These are phyloP conservation scores for Cinara cedri DNA, from an alignment of 2,888 invertebrate genomes.

Conservation along the genomic window DNA sequence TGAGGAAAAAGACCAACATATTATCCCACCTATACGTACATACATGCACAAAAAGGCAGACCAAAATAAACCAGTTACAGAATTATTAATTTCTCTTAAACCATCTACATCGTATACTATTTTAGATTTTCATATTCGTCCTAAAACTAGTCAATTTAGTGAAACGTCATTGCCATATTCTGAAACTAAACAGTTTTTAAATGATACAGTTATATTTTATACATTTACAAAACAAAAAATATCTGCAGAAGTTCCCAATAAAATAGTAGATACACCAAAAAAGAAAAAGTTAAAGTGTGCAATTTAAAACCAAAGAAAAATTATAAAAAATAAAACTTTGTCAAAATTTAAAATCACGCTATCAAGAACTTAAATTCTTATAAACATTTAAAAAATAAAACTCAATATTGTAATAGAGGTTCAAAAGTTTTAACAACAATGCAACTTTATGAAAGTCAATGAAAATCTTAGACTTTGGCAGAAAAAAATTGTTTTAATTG, in stretches of 20 bases:
- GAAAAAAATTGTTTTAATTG: not conserved
- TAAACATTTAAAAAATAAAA: not conserved
- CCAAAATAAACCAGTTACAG: not conserved
- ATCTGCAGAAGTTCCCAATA: not conserved
- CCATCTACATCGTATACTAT: not conserved
- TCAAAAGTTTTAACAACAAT: constrained; percentile 1
- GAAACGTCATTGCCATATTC: not conserved
- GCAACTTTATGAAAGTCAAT: not conserved
- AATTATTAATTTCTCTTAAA: constrained; percentile 1
- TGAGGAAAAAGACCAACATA: not conserved
- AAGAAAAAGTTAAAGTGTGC: not conserved
- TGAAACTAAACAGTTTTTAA: not conserved
- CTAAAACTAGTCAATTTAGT: not conserved
- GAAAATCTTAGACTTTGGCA: not conserved
- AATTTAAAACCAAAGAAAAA: not conserved
- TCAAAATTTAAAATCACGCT: not conserved
- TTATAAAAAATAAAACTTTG: not conserved
- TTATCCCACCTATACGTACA: not conserved
- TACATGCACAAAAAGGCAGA: not conserved
- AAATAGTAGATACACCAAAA: not conserved
- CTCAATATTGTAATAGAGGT: not conserved
- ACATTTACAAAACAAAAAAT: not conserved
- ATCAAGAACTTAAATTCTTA: constrained; percentile 1
- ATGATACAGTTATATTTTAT: not conserved
- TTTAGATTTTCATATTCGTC: not conserved